These are phyloP conservation scores for Formica exsecta DNA, from an alignment of 1,140 invertebrate species.

Conservation along the genomic window DNA sequence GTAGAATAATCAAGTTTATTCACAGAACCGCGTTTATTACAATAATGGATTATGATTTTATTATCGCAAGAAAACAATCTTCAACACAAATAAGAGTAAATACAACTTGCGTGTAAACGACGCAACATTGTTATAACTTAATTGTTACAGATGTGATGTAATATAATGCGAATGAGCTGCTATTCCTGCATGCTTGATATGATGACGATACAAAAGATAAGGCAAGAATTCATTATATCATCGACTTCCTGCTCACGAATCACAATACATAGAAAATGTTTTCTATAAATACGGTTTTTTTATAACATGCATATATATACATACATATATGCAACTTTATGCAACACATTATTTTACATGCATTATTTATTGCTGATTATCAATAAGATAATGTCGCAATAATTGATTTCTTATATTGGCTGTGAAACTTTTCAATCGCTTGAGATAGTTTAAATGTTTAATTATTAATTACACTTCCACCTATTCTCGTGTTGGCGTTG, in stretches of 20 bases:
- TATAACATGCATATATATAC: too few relatives aligned
- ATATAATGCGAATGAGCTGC: slow-evolving; percentile 9
- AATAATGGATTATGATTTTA: slow-evolving; percentile 33
- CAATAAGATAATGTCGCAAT: neutral
- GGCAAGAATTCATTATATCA: slow-evolving; percentile 25
- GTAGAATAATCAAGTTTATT: neutral
- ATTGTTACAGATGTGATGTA: slow-evolving; percentile 53
- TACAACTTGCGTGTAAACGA: slow-evolving; percentile 21
- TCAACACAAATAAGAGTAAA: slow-evolving; percentile 1
- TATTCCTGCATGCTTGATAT: neutral
- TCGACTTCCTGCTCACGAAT: slow-evolving; percentile 22
- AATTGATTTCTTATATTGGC: neutral
- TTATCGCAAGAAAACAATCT: slow-evolving; percentile 24
- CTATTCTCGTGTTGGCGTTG: neutral
- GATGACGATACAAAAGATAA: slow-evolving; percentile 41
- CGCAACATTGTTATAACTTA: slow-evolving; percentile 13
- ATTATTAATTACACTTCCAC: neutral
- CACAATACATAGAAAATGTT: slow-evolving; percentile 1
- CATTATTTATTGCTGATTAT: neutral
- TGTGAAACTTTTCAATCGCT: neutral
- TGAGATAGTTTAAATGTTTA: neutral
- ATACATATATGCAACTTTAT: too few relatives aligned
- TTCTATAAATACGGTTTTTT: neutral
- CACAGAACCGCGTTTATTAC: slow-evolving; percentile 15
- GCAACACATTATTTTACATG: neutral